phyloP scores from a whole-genome alignment of 2,113 vertebrate genomes.

The Ciconia maguari region DNA sequence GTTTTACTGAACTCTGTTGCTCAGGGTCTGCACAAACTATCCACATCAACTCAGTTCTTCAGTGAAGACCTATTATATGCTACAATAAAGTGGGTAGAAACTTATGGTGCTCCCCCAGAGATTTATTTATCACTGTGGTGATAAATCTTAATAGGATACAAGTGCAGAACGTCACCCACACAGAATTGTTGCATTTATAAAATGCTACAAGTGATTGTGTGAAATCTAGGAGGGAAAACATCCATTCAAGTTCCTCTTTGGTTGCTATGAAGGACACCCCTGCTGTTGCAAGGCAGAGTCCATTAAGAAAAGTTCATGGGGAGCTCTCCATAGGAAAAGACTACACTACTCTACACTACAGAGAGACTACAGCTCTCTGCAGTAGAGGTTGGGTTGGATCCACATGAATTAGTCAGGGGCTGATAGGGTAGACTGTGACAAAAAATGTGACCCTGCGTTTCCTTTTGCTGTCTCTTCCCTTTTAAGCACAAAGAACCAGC shows the following conservation, averaged over 20 bases:
- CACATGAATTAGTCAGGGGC: background rate
- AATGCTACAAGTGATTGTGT: background rate
- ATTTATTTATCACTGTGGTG: background rate
- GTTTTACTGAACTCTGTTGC: background rate
- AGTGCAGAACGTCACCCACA: background rate
- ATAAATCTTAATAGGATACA: background rate
- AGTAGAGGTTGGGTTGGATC: background rate
- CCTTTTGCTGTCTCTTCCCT: background rate
- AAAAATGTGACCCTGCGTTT: background rate
- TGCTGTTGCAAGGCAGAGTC: background rate
- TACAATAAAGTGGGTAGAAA: background rate
- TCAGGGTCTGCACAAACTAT: background rate
- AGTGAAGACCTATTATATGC: background rate
- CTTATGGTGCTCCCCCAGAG: background rate
- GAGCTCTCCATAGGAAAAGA: background rate
- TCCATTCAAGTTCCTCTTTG: background rate
- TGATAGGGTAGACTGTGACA: background rate
- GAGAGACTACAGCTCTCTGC: background rate
- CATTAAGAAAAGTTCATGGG: background rate
- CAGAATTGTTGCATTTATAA: background rate
- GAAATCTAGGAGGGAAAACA: background rate
- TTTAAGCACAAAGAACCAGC: background rate
- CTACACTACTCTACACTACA: fast-evolving
- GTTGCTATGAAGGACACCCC: background rate
- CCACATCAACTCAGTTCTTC: background rate